phyloP scores from a whole-genome alignment of 2,888 invertebrate species.

The Pecten maximus region DNA sequence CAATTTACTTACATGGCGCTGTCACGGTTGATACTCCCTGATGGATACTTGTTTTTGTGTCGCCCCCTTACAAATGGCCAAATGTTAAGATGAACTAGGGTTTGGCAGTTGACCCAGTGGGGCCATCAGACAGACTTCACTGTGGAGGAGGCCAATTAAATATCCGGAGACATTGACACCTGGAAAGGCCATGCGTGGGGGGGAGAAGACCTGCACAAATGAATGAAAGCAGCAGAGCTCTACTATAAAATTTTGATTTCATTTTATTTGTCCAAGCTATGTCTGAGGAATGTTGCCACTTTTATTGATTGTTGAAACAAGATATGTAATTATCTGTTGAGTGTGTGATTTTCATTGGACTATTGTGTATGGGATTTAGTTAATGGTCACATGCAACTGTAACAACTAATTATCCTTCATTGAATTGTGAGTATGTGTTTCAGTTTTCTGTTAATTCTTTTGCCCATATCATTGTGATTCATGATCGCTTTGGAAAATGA shows the following conservation, averaged over 20 bases:
- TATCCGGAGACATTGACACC: not conserved
- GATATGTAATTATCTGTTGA: too few species aligned
- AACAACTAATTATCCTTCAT: too few species aligned
- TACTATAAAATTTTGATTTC: not conserved
- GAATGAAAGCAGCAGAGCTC: not conserved
- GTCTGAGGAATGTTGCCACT: too few species aligned
- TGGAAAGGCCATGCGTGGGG: not conserved
- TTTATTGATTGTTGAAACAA: too few species aligned
- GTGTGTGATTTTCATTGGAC: too few species aligned
- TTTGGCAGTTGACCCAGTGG: not conserved
- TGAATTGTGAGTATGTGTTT: too few species aligned
- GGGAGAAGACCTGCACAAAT: not conserved
- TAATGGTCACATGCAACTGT: too few species aligned
- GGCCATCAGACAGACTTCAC: not conserved
- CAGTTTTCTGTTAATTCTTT: too few species aligned
- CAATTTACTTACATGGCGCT: not conserved
- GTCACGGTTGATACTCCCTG: not conserved
- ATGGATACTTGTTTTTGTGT: not conserved
- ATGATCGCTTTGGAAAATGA: too few species aligned
- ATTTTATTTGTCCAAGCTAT: slow-evolving; percentile 12
- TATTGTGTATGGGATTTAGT: too few species aligned
- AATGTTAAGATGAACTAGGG: not conserved
- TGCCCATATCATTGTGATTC: too few species aligned
- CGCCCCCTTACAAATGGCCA: not conserved
- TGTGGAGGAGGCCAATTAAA: not conserved